Evolutionary conservation across 2,888 invertebrate genomes (phyloP).

Genomic region (Drosophila peninsularis): DNA sequence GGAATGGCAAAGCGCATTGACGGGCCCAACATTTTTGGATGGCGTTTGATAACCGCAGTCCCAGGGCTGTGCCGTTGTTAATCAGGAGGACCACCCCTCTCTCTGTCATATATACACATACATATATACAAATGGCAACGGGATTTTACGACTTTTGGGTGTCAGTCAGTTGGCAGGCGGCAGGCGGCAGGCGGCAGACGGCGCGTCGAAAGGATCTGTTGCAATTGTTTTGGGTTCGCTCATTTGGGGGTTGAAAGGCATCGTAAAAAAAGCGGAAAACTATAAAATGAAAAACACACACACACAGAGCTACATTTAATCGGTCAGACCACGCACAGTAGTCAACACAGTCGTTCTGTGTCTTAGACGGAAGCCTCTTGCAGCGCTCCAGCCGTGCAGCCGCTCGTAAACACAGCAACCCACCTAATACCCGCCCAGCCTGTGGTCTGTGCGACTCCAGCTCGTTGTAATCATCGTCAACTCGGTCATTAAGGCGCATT

Average conservation of each 20-base stretch:
- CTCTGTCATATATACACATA: constrained; percentile 8
- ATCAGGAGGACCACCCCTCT: constrained; percentile 59
- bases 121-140: constrained; percentile 67
- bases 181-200: no score
- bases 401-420: constrained; percentile 71
- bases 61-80: constrained; percentile 57
- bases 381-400: constrained; percentile 43
- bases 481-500: constrained; percentile 56
- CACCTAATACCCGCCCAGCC: constrained; percentile 34
- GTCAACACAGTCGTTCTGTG: constrained; percentile 50
- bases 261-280: constrained; percentile 78
- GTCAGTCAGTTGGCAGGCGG: constrained; percentile 42
- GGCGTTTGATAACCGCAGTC: constrained; percentile 67
- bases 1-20: constrained; percentile 59
- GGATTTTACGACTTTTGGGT: constrained; percentile 78
- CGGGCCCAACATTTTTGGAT: constrained; percentile 50
- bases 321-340: constrained; percentile 70
- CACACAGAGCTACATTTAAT: constrained; percentile 44
- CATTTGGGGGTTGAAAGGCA: constrained; percentile 66
- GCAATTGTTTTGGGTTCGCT: constrained; percentile 65
- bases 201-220: constrained; percentile 70
- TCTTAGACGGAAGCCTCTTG: constrained; percentile 64
- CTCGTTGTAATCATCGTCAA: constrained; percentile 44
- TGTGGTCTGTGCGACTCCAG: not conserved
- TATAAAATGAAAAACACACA: constrained; percentile 77